A percentile compares a stretch with the other conserved stretches of the same genome.
Evolutionary conservation across 2,888 invertebrate genomes (phyloP).

Genomic region (Gastrophysa polygoni): DNA sequence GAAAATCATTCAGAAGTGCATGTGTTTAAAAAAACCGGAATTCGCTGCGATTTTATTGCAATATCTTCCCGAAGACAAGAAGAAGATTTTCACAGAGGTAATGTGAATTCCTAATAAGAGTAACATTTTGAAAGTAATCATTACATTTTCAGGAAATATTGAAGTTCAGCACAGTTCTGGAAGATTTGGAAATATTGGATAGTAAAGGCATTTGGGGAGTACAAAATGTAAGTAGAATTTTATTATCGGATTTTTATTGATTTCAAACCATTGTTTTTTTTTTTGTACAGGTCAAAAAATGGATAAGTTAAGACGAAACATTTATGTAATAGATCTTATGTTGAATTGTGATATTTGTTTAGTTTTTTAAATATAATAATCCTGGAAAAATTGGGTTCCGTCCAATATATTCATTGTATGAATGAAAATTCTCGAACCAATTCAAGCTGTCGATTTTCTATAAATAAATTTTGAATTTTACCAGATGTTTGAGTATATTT

Average conservation of each 20-base stretch:
- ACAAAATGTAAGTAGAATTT: constrained; percentile 14
- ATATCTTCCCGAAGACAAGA: constrained; percentile 42
- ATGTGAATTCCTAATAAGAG: background rate
- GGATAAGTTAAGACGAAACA: background rate
- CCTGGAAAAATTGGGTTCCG: no score
- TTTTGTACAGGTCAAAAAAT: background rate
- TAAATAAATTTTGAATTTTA: no score
- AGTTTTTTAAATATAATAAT: no score
- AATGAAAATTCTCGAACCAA: no score
- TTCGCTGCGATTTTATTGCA: constrained; percentile 46
- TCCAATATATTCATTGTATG: no score
- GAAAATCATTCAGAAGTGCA: constrained; percentile 41
- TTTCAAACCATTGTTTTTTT: background rate
- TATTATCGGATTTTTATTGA: background rate
- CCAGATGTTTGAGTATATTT: no score
- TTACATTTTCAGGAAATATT: constrained; percentile 16
- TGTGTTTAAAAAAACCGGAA: constrained; percentile 37
- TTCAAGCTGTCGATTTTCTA: no score
- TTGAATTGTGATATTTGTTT: no score
- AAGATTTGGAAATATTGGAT: constrained; percentile 17
- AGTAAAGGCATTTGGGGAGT: constrained; percentile 23
- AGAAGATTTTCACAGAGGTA: constrained; percentile 31
- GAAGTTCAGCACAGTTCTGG: background rate
- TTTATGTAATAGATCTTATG: no score
- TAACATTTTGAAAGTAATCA: no score